Percentiles rank a stretch among this genome's conserved stretches.
Evolutionary conservation across 1,140 invertebrate species (phyloP).

Genomic region (Scaptomyza hsui): DNA sequence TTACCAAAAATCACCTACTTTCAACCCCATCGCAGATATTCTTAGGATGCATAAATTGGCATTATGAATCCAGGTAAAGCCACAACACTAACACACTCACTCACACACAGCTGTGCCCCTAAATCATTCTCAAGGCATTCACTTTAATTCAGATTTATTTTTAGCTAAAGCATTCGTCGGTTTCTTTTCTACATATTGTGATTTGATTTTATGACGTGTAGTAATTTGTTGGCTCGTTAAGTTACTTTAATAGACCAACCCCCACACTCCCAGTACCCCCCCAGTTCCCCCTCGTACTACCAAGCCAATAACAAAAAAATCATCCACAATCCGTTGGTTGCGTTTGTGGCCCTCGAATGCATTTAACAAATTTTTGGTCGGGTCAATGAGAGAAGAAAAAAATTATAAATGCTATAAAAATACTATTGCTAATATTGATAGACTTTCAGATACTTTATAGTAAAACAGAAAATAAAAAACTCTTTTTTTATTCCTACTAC

Average conservation of each 20-base stretch:
- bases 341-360: constrained; percentile 27
- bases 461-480: too few relatives aligned
- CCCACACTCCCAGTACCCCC: background rate
- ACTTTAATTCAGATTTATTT: constrained; percentile 51
- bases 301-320: background rate
- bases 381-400: constrained; percentile 44
- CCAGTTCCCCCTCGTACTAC: background rate
- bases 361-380: constrained; percentile 27
- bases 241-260: constrained; percentile 62
- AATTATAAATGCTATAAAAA: constrained; percentile 14
- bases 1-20: background rate
- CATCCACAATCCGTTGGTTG: constrained; percentile 34
- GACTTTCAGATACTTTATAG: background rate
- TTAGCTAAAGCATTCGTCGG: constrained; percentile 38
- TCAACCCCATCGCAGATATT: constrained; percentile 4
- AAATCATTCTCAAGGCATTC: constrained; percentile 61
- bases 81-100: constrained; percentile 4
- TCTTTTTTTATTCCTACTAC: too few relatives aligned
- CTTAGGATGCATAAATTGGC: constrained; percentile 37
- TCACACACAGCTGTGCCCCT: constrained; percentile 56
- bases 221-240: constrained; percentile 82
- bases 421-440: background rate
- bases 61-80: constrained; percentile 54
- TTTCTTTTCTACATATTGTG: constrained; percentile 49
- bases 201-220: constrained; percentile 76